Evolutionary conservation across 2,797 vertebrate genomes (phyloP).

Genomic region (Muraenolepis orangiensis): DNA sequence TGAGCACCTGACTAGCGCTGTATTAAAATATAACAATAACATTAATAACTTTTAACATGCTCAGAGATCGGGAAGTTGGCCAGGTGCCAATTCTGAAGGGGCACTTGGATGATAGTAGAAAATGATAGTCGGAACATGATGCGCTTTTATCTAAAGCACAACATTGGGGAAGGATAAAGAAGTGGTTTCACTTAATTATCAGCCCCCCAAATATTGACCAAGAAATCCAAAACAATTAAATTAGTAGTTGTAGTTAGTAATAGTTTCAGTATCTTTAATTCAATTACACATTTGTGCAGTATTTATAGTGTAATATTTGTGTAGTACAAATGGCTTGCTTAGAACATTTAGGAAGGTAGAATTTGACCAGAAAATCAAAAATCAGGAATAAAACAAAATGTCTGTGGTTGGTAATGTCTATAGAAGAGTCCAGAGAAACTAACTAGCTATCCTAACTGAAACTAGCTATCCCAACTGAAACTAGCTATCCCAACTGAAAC

Average conservation of each 20-base stretch:
- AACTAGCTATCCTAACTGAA: no score
- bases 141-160: background rate
- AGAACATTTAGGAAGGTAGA: background rate
- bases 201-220: background rate
- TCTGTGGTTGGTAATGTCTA: background rate
- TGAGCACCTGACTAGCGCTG: no score
- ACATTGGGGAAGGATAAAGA: background rate
- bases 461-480: background rate
- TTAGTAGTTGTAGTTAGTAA: background rate
- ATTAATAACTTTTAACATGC: background rate
- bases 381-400: background rate
- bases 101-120: constrained; percentile 3
- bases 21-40: no score
- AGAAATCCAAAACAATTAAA: background rate
- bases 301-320: background rate
- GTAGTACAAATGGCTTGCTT: background rate
- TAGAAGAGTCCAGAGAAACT: background rate
- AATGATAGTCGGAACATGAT: background rate
- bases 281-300: background rate
- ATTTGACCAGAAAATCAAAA: background rate
- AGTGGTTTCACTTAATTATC: background rate
- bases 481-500: background rate
- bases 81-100: background rate
- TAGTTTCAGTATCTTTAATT: background rate
- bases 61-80: constrained; percentile 3